A percentile compares a stretch with the other conserved stretches of the same genome.
Conservation (phyloP, 1,140 invertebrate species). For the Papilio glaucus region DNA sequence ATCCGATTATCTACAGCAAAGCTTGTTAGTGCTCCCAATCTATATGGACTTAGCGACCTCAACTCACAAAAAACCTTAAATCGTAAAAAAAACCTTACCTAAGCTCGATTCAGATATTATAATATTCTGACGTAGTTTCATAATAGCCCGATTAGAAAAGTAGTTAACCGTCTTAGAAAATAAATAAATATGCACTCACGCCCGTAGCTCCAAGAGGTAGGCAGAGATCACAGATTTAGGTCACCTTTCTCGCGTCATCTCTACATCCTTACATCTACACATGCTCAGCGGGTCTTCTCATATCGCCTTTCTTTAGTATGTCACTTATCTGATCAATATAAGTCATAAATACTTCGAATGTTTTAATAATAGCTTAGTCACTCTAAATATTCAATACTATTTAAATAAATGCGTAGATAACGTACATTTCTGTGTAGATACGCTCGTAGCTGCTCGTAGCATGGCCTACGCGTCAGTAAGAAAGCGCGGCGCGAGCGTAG, state of each 20-base stretch:
- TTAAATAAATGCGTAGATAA: conserved; percentile 10
- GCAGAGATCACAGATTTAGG: too few relatives aligned
- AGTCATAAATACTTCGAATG: too few relatives aligned
- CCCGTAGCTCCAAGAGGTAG: too few relatives aligned
- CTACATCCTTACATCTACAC: too few relatives aligned
- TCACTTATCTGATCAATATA: too few relatives aligned
- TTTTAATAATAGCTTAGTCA: not conserved
- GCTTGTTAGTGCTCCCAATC: not conserved
- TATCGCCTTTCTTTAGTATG: too few relatives aligned
- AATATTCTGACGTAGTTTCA: not conserved
- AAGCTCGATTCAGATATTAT: too few relatives aligned
- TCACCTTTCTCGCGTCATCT: too few relatives aligned
- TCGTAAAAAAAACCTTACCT: not conserved
- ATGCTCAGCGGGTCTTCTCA: too few relatives aligned
- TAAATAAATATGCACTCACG: too few relatives aligned
- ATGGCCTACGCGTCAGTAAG: conserved; percentile 27
- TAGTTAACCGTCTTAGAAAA: too few relatives aligned
- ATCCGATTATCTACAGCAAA: not conserved
- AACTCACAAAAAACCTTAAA: not conserved
- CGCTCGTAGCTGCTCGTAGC: not conserved
- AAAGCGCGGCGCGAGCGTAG: conserved; percentile 15
- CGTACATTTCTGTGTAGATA: not conserved
- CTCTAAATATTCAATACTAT: not conserved
- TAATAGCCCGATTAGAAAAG: not conserved
- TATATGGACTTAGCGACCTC: not conserved